Base-by-base conservation (phyloP, 2,797 vertebrate genomes). In the Allobates femoralis region DNA sequence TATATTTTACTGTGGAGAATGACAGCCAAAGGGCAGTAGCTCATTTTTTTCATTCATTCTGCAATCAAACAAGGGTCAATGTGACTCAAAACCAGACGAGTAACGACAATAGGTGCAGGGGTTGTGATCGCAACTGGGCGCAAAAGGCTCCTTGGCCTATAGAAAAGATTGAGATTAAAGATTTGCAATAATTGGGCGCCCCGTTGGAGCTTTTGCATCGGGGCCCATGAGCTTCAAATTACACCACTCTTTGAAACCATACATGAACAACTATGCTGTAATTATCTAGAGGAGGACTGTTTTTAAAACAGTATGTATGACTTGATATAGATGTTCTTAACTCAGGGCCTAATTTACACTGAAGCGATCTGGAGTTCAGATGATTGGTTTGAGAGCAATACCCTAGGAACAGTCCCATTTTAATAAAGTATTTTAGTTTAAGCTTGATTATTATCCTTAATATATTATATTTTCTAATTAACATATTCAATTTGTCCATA, bases 401-500 rank as follows among this genome's bases (percentile, higher is more conserved):
- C 28, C 51, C 30, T 37, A 78, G 18, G 21, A 34, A 23, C 10
- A 10, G 23, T 34, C 41, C 79, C 30, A 28, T 16, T 28, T 66
- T 23, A 60, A 56, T 18, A 18, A 74, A 74, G 30, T 50, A 58
- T 5, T 83, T 71, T 34, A 46, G 78, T 50, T 41, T n/a, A 83
- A 85, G 75, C 86, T 71, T 79, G 67, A 69, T 12, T 2, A 12
- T 51, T 81, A 23, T 83, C 87, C 51, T 78, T 79, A 32, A 66
- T 53, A 32, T 30, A 58, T 76, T n/a, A 56, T 51, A 56, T 60
- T 71, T 28, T 79, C 18, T 91, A 79, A 91, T 91, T 89, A 16
- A 88, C 85, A 89, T 90, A 89, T 91, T 89, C 75, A 90, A 90
- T 83, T n/a, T 87, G 55, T 87, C 93, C 92, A 0, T 87, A 90